Conservation (phyloP, 2,888 invertebrate species). For the Agonopterix subpropinquella region DNA sequence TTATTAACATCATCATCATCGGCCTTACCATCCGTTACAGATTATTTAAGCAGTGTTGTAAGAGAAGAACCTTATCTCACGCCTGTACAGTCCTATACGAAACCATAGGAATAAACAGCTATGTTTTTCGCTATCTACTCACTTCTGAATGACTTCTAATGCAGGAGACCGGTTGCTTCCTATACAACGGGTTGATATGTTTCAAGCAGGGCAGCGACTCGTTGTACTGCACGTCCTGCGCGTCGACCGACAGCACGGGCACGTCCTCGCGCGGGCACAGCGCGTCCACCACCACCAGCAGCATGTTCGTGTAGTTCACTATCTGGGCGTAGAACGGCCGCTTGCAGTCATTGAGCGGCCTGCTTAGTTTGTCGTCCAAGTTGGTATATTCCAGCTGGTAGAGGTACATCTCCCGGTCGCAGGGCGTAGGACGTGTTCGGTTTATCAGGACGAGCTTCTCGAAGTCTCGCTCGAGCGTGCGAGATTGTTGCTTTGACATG, state of each 20-base stretch:
- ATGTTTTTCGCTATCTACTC: slow-evolving; percentile 24
- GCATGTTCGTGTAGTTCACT: slow-evolving; percentile 85
- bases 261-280: slow-evolving; percentile 74
- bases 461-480: slow-evolving; percentile 73
- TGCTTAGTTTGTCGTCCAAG: slow-evolving; percentile 68
- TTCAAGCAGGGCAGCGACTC: slow-evolving; percentile 77
- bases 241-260: slow-evolving; percentile 53
- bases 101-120: too few species aligned
- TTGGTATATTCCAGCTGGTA: slow-evolving; percentile 70
- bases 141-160: slow-evolving; percentile 86
- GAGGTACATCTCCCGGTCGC: slow-evolving; percentile 83
- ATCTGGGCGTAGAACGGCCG: slow-evolving; percentile 83
- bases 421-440: slow-evolving; percentile 88
- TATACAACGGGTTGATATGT: slow-evolving; percentile 75
- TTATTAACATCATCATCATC: too few species aligned
- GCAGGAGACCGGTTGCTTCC: slow-evolving; percentile 83
- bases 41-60: slow-evolving; percentile 20
- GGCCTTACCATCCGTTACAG: too few species aligned
- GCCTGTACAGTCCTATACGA: too few species aligned
- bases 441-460: slow-evolving; percentile 81
- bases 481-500: slow-evolving; percentile 49
- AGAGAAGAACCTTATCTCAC: neutral
- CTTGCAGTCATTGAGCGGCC: slow-evolving; percentile 52
- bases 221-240: slow-evolving; percentile 71
- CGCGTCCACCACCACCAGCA: slow-evolving; percentile 84